Conservation (phyloP, 2,888 invertebrate genomes). For the Agonopterix arenella region DNA sequence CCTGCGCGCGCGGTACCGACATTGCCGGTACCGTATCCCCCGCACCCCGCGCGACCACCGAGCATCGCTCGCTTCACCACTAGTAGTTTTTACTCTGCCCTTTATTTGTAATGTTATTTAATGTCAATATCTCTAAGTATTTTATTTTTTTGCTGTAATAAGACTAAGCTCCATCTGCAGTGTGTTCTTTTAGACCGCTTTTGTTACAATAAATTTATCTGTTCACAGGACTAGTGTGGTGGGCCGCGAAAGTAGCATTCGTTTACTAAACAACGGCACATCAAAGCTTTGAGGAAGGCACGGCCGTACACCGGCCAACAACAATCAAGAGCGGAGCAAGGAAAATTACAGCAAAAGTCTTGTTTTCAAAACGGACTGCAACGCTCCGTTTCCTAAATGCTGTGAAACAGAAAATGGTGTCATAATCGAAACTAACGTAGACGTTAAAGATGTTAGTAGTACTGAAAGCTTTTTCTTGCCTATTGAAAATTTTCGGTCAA, state of each 20-base stretch:
- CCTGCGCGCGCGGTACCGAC: too few relatives aligned
- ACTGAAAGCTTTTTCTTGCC: constrained; percentile 55
- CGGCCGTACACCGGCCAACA: constrained; percentile 42
- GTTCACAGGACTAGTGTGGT: constrained; percentile 46
- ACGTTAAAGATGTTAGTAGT: constrained; percentile 39
- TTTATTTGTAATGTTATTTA: too few relatives aligned
- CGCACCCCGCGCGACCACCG: too few relatives aligned
- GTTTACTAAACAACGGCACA: constrained; percentile 60
- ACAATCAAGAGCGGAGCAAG: constrained; percentile 47
- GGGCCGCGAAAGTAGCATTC: constrained; percentile 63
- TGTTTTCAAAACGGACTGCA: constrained; percentile 36
- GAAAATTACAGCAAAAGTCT: constrained; percentile 54
- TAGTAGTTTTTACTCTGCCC: neutral
- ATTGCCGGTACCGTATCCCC: too few relatives aligned
- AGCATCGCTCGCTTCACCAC: too few relatives aligned
- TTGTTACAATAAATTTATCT: too few relatives aligned
- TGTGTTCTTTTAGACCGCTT: too few relatives aligned
- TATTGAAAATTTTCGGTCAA: constrained; percentile 28
- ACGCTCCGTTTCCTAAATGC: constrained; percentile 60
- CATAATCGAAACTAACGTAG: constrained; percentile 31
- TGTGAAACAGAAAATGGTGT: constrained; percentile 53
- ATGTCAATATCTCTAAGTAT: too few relatives aligned
- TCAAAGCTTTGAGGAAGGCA: constrained; percentile 66
- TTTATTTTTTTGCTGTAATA: too few relatives aligned
- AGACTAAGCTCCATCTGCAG: too few relatives aligned